These are phyloP conservation scores for Pristionchus entomophagus DNA, from an alignment of 2,888 invertebrate genomes.

Conservation along the genomic window DNA sequence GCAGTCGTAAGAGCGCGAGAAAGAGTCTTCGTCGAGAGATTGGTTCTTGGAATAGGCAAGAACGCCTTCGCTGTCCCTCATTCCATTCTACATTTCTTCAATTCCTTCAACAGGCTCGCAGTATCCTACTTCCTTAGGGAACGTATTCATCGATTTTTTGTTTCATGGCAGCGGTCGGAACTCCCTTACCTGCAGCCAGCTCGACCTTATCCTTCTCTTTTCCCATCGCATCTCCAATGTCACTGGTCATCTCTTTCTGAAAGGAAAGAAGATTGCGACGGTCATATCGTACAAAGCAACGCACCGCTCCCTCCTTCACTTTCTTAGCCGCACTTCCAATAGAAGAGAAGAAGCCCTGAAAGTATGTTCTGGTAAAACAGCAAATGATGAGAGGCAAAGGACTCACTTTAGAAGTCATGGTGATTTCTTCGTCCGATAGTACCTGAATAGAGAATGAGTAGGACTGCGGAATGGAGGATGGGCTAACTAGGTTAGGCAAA, in stretches of 20 bases:
- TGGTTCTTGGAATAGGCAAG: too few species aligned
- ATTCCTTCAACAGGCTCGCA: too few species aligned
- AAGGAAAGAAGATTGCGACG: background rate
- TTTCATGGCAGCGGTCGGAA: too few species aligned
- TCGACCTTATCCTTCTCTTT: slow-evolving; percentile 20
- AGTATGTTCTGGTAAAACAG: background rate
- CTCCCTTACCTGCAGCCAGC: slow-evolving; percentile 28
- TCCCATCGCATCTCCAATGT: slow-evolving; percentile 12
- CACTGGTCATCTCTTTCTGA: background rate
- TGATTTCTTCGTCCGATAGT: slow-evolving; percentile 28
- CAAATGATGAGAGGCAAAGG: background rate
- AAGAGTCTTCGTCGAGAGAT: too few species aligned
- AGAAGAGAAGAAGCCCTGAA: background rate
- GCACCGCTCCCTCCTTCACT: slow-evolving; percentile 27
- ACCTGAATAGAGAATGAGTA: background rate
- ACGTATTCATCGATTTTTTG: too few species aligned
- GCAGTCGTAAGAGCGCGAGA: too few species aligned
- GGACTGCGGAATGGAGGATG: background rate
- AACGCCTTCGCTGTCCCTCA: background rate
- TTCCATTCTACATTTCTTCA: too few species aligned
- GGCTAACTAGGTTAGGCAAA: slow-evolving; percentile 2
- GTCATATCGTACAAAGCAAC: background rate
- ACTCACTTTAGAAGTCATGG: background rate
- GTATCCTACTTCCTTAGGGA: too few species aligned
- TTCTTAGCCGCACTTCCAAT: slow-evolving; percentile 22